These are phyloP conservation scores for Nomada flava DNA, from an alignment of 2,888 invertebrate species.

Conservation along the genomic window DNA sequence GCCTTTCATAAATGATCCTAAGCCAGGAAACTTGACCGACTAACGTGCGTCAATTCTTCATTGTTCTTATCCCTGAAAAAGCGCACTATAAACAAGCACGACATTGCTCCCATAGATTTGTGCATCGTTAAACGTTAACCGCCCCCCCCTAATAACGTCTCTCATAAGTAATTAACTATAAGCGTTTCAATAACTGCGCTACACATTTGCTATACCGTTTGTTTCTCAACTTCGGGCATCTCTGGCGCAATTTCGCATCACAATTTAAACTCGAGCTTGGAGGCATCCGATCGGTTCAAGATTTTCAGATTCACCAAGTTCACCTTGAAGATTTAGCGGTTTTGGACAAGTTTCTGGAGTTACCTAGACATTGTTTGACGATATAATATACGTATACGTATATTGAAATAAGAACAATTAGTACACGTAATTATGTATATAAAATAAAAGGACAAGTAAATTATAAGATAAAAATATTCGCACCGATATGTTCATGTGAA, in stretches of 20 bases:
- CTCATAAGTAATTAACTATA: background rate
- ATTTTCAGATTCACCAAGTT: conserved; percentile 19
- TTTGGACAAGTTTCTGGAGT: background rate
- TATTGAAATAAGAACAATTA: background rate
- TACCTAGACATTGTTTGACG: background rate
- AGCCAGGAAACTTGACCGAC: conserved; percentile 44
- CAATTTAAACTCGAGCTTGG: conserved; percentile 37
- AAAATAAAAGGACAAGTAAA: no score
- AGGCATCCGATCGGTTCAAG: conserved; percentile 26
- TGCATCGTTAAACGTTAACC: background rate
- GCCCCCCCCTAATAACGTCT: background rate
- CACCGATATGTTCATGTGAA: background rate
- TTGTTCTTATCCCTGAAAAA: conserved; percentile 18
- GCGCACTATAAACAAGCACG: conserved; percentile 10
- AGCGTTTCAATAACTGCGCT: conserved; percentile 11
- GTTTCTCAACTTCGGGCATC: conserved; percentile 41
- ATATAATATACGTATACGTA: background rate
- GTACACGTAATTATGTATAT: background rate
- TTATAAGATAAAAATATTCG: background rate
- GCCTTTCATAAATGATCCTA: conserved; percentile 60
- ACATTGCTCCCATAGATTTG: background rate
- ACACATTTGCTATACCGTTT: conserved; percentile 8
- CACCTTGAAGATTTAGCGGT: conserved; percentile 4
- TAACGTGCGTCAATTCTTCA: conserved; percentile 25
- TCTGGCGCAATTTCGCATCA: conserved; percentile 27